Evolutionary conservation across 2,888 invertebrate genomes (phyloP), one percentile per base, ranked within the genome.

Genomic region (Hecatera dysodea): DNA sequence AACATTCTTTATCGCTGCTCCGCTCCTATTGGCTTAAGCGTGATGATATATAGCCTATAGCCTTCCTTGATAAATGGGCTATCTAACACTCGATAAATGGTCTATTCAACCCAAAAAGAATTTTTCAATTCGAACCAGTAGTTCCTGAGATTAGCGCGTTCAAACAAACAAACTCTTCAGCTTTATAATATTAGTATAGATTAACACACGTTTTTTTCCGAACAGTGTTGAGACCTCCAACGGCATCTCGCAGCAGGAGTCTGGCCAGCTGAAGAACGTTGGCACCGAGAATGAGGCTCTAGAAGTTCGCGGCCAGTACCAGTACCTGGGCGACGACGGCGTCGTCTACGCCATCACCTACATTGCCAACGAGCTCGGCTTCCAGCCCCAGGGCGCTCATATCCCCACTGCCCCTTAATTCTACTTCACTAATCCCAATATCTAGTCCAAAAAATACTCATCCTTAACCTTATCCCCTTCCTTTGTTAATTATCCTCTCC

Each of bases 291-390:
- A 90, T 77, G 93, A 92, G 56, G 91, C 83, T 17, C 7, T 93
- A 24, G 85, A 29, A 2, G 93, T 93, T 80, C 86, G 85, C 24
- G 95, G 95, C 42, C 77, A 83, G 61, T 95, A 15, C 93, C 83
- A 91, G 4, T 95, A 93, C 93, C 24, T 72, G 76, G 96, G 95
- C 19, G 86, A 88, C 36, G 96, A 96, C 69, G 96, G 96, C 52
- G 86, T 93, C 29, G 42, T 86, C 66, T 96, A 97, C 94, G 82
- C 85, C 44, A 91, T 97, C 57, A 88, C 82, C 68, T 97, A 96
- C 94, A 80, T 92, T 73, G 96, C 97, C 53, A 90, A 96, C 89
- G 93, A 96, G 88, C 86, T 93, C 82, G 97, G 97, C 19, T 97
- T 96, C 96, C 94, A 94, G 81, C 93, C 97, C 87, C 48, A 67